These are phyloP conservation scores for Paralvinella palmiformis DNA, from an alignment of 1,140 invertebrate species.

Conservation along the genomic window DNA sequence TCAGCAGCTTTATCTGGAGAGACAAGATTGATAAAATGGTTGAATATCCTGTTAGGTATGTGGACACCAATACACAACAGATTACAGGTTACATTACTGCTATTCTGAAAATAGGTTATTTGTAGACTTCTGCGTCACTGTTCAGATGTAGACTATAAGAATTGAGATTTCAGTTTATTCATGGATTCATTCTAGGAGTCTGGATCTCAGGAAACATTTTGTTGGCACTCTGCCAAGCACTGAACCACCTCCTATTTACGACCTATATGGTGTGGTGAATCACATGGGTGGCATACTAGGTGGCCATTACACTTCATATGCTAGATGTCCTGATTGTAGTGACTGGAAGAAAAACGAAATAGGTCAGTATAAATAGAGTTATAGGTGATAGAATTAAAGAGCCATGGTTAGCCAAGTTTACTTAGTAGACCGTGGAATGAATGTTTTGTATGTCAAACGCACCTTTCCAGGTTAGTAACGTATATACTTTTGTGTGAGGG, in stretches of 20 bases:
- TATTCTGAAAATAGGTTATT: too few relatives aligned
- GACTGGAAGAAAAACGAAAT: slow-evolving; percentile 37
- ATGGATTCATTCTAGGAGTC: slow-evolving; percentile 31
- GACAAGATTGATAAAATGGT: slow-evolving; percentile 57
- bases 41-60: slow-evolving; percentile 52
- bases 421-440: too few relatives aligned
- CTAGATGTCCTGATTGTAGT: slow-evolving; percentile 37
- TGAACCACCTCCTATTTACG: slow-evolving; percentile 49
- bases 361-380: slow-evolving; percentile 48
- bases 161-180: too few relatives aligned
- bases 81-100: too few relatives aligned
- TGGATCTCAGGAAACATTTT: slow-evolving; percentile 51
- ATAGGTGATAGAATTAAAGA: too few relatives aligned
- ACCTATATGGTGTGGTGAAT: slow-evolving; percentile 57
- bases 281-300: slow-evolving; percentile 55
- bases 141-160: too few relatives aligned
- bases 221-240: slow-evolving; percentile 23
- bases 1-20: slow-evolving; percentile 43
- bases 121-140: too few relatives aligned
- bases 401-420: too few relatives aligned
- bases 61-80: too few relatives aligned
- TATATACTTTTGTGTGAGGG: too few relatives aligned
- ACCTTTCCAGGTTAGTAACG: too few relatives aligned
- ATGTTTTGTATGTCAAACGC: too few relatives aligned
- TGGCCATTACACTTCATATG: slow-evolving; percentile 56